Base-by-base conservation (phyloP, 2,797 vertebrate species). In the Streptopelia turtur region DNA sequence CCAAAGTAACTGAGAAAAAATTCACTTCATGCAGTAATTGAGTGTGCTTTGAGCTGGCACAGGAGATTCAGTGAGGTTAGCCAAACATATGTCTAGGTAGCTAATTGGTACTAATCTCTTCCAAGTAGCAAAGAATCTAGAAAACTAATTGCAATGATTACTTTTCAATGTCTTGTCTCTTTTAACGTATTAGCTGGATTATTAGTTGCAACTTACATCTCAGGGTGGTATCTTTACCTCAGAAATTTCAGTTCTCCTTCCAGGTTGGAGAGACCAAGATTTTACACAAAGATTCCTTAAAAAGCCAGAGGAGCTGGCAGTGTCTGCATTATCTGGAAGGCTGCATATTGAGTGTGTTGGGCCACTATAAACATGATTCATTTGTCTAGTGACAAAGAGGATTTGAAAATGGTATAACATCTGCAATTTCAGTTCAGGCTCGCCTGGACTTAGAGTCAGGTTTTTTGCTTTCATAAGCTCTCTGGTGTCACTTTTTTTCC, bases 381-480 rank as follows among this genome's bases (percentile, higher is more conserved):
- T 91, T 93, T 95, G 81, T 23, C 57, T 91, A 47, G 56, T 85
- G 68, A 90, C 93, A 94, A 96, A 96, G 64, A 82, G 53, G 49
- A 83, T 74, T 86, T 84, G 71, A 96, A 94, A 96, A 95, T 55
- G 61, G 74, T 60, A 86, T 86, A 88, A 76, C 81, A 39, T 49
- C 72, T 86, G 69, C 72, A 83, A 83, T 94, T 96, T 97, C 59
- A 70, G 22, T 89, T 82, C 65, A 85, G 66, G 70, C n/a, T 77
- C 10, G 31, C 41, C 57, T 59, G 77, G 78, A 50, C 92, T 88
- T 90, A 24, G n/a, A 61, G 72, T 77, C 64, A 94, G 60, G 6
- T 93, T 90, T 76, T n/a, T 91, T 89, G 63, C 57, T 93, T 94
- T 90, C 49, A 30, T 53, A 70, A 89, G 53, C 50, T 93, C 33